Conservation (phyloP, 2,888 invertebrate species). For the Chouioia cunea region DNA sequence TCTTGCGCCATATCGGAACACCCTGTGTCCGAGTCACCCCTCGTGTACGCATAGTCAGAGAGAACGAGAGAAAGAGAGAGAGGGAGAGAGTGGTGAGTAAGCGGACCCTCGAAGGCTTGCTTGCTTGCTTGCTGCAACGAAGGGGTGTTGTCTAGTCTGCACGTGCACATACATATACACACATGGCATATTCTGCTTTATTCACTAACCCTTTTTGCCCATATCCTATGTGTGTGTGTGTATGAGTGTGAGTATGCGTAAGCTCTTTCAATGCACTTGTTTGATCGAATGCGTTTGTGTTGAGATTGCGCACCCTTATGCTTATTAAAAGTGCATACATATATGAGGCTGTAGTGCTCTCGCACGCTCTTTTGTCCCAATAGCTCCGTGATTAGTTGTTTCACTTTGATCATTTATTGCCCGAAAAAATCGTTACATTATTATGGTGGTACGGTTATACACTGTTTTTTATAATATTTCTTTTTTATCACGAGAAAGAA, state of each 20-base stretch:
- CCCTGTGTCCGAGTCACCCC: not conserved
- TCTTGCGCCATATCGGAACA: not conserved
- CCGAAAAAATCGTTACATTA: too few relatives aligned
- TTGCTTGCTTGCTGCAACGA: not conserved
- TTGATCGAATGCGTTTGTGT: too few relatives aligned
- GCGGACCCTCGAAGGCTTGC: not conserved
- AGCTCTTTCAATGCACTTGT: not conserved
- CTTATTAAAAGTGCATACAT: too few relatives aligned
- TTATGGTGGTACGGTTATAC: too few relatives aligned
- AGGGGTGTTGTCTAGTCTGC: not conserved
- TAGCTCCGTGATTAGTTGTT: too few relatives aligned
- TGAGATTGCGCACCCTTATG: too few relatives aligned
- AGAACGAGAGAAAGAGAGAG: not conserved
- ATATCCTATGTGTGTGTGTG: slow-evolving; percentile 2
- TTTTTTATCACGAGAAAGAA: too few relatives aligned
- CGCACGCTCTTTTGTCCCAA: too few relatives aligned
- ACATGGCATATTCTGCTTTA: not conserved
- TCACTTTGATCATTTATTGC: too few relatives aligned
- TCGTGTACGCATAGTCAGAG: not conserved
- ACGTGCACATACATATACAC: not conserved
- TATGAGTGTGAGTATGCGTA: not conserved
- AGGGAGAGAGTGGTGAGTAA: slow-evolving; percentile 4
- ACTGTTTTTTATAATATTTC: too few relatives aligned
- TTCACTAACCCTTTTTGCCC: not conserved
- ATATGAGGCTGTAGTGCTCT: too few relatives aligned